A percentile compares a stretch with the other conserved stretches of the same genome.
Evolutionary conservation across 2,113 vertebrate genomes (phyloP).

Genomic region (Gasterosteus nipponicus): DNA sequence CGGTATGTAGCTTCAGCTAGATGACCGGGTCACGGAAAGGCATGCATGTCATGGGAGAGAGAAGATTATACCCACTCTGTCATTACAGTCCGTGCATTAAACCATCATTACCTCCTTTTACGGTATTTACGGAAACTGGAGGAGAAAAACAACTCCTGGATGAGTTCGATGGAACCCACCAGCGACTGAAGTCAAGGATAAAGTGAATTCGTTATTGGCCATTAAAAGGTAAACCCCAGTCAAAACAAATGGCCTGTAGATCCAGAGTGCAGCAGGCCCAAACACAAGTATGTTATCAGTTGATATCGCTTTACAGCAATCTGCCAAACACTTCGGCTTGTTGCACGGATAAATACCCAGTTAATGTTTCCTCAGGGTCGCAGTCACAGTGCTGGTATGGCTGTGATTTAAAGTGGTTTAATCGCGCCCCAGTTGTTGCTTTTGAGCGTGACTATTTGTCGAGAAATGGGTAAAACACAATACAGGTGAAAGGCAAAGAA

Average conservation of each 20-base stretch:
- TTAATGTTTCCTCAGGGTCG: not conserved
- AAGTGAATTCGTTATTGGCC: not conserved
- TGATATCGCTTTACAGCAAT: conserved; percentile 2
- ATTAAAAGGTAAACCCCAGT: not conserved
- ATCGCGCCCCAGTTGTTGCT: not conserved
- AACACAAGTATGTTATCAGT: not conserved
- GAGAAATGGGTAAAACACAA: not conserved
- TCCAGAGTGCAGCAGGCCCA: not conserved
- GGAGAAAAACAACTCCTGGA: not conserved
- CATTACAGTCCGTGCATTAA: conserved; percentile 35
- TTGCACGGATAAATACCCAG: not conserved
- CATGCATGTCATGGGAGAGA: conserved; percentile 28
- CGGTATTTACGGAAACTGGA: not conserved
- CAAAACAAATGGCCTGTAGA: not conserved
- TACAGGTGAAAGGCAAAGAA: not conserved
- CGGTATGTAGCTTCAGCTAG: conserved; percentile 44
- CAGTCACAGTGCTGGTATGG: not conserved
- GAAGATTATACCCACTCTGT: conserved; percentile 23
- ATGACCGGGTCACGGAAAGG: conserved; percentile 32
- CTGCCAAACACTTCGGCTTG: not conserved
- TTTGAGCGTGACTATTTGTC: not conserved
- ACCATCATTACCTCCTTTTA: not conserved
- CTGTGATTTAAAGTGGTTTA: not conserved
- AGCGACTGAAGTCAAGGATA: not conserved
- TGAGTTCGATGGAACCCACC: not conserved